Percentiles rank a stretch among this genome's conserved stretches.
Conservation (phyloP, 2,888 invertebrate species). For the Aspidiotus rigidus region DNA sequence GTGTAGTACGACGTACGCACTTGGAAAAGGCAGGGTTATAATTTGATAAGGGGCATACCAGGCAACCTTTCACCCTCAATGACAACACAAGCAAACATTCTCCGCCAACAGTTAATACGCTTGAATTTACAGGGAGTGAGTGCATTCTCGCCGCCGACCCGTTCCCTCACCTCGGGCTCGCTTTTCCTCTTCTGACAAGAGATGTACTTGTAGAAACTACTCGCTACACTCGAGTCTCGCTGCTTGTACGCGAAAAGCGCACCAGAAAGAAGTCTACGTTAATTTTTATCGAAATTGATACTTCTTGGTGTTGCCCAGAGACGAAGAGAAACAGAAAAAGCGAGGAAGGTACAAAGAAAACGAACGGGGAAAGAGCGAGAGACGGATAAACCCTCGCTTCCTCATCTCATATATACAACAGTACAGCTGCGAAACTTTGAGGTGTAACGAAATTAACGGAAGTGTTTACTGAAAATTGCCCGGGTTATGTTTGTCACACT, state of each 20-base stretch:
- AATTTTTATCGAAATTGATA: constrained; percentile 4
- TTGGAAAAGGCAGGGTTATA: constrained; percentile 11
- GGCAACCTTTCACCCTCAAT: constrained; percentile 19
- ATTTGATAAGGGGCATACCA: constrained; percentile 21
- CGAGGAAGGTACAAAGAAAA: background rate
- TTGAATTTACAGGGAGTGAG: constrained; percentile 18
- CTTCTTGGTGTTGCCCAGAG: background rate
- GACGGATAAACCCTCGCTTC: too few relatives aligned
- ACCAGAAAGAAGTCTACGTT: background rate
- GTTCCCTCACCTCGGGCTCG: too few relatives aligned
- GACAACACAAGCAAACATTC: constrained; percentile 18
- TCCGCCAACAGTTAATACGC: constrained; percentile 13
- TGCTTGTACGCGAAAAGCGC: background rate
- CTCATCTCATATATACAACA: background rate
- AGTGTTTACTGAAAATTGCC: background rate
- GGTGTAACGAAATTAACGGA: background rate
- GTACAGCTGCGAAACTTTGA: background rate
- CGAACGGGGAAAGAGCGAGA: background rate
- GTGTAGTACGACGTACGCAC: too few relatives aligned
- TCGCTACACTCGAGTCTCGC: background rate
- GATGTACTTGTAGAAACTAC: background rate
- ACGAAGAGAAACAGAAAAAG: background rate
- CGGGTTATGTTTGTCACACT: background rate
- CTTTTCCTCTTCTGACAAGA: too few relatives aligned
- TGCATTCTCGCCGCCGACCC: background rate